Evolutionary conservation across 2,888 invertebrate genomes (phyloP), one percentile per base, ranked within the genome.

Genomic region (Alloplasta piceator): DNA sequence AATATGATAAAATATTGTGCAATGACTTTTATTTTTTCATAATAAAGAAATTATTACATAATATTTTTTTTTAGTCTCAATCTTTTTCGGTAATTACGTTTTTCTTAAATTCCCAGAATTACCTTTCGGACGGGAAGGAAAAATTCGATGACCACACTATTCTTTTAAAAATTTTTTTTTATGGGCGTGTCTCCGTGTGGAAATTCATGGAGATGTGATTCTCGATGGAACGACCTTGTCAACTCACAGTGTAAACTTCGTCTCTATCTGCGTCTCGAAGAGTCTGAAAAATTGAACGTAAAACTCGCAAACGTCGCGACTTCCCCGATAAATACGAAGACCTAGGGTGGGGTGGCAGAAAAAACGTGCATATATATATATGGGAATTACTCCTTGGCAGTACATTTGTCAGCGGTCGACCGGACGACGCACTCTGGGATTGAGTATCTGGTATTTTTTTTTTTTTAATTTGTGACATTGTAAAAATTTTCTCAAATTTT

Each of bases 181-280:
- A 52, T 82, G 78, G 85, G 85, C 83, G 84, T 84, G 84, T 84
- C 83, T 48, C 58, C 64, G 70, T 56, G 76, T 79, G 78, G 74
- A 82, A 82, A 83, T 78, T 74, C 61, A 41, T 50, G 71, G 26
- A 60, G 43, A 60, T 64, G 77, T 55, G 48, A 80, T 77, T 87
- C 86, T 85, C 80, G 82, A 76, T 78, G 75, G 60, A 67, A 74
- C 75, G 88, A 78, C 89, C 89, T 89, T 89, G 88, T 87, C 87
- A 87, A 85, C 70, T 75, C 75, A 50, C 60, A 68, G 52, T 68
- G 67, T 64, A 39, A 52, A 60, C 61, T 74, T 14, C 4, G 7
- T 43, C 43, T 43, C 43, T 43, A 6, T 43, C 43, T 43, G 14
- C 14, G 12, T 78, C 63, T 73, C 36, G 16, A 56, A 66, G 66